Evolutionary conservation across 2,113 vertebrate species (phyloP).

Genomic region (Melanerpes aurifrons): DNA sequence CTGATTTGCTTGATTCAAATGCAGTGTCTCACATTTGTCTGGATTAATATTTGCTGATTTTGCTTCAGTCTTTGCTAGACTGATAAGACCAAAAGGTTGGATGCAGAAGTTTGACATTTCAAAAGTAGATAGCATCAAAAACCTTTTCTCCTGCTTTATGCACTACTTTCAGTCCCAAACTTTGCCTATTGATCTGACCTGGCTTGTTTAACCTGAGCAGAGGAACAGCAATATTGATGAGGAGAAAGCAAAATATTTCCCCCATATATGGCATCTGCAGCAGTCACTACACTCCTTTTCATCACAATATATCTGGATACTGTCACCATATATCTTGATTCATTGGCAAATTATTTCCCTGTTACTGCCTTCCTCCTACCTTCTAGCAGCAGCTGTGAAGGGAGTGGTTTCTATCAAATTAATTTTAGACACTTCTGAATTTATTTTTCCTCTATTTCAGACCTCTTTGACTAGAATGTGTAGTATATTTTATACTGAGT

Average conservation of each 20-base stretch:
- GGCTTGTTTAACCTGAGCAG: background rate
- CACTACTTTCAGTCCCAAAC: background rate
- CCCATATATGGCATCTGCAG: background rate
- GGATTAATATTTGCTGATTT: background rate
- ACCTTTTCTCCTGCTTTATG: background rate
- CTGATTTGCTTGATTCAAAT: background rate
- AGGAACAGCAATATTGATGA: background rate
- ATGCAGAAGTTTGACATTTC: background rate
- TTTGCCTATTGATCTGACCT: background rate
- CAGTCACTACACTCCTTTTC: background rate
- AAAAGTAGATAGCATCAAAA: background rate
- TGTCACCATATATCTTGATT: conserved; percentile 15
- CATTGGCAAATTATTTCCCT: background rate
- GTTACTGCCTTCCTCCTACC: background rate
- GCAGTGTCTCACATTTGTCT: background rate
- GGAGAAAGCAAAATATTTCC: background rate
- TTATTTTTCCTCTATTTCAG: background rate
- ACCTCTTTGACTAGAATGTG: background rate
- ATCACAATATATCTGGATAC: background rate
- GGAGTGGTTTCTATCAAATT: background rate
- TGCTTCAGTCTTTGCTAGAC: background rate
- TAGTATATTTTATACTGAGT: background rate
- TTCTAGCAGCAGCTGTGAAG: conserved; percentile 2
- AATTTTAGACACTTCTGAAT: background rate
- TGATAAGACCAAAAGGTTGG: background rate